Evolutionary conservation across 1,140 invertebrate genomes (phyloP), one percentile per base, ranked within the genome.

Genomic region (Diplogasteroides magnus): DNA sequence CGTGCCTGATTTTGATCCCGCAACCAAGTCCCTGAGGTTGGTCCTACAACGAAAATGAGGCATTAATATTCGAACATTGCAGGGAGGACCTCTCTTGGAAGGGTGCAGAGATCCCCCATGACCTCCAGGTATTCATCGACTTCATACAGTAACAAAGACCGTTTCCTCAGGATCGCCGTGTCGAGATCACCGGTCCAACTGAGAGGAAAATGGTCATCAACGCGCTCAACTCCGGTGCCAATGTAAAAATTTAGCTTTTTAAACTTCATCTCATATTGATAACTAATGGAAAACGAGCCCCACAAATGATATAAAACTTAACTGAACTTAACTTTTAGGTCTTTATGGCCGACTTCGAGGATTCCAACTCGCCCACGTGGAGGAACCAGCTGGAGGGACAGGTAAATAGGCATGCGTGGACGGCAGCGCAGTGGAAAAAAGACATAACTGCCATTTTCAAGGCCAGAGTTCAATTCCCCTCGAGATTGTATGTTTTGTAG

Each of bases 361-460:
- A 90, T 84, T 89, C 89, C 0, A 88, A 89, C 73, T 90, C 89
- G 75, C 89, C 89, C 1, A 88, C 88, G 0, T 90, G 89, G 89
- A 84, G 77, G 58, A 90, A 90, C 74, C 89, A 89, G 78, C 83
- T 90, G 26, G 71, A 85, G 31, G 89, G 89, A 19, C 85, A 87
- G 62, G 84, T 89, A 72, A 90, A 48, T 48, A n/a, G n/a, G n/a
- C n/a, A n/a, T n/a, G n/a, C n/a, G n/a, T n/a, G n/a, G n/a, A n/a
- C n/a, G n/a, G n/a, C n/a, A n/a, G n/a, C n/a, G n/a, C n/a, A n/a
- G n/a, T n/a, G n/a, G n/a, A n/a, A n/a, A n/a, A n/a, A n/a, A n/a
- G n/a, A n/a, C n/a, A n/a, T n/a, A n/a, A n/a, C n/a, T n/a, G n/a
- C n/a, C n/a, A n/a, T n/a, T n/a, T n/a, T n/a, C n/a, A n/a, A n/a